Evolutionary conservation across 1,140 invertebrate genomes (phyloP).

Genomic region (Spodoptera frugiperda): DNA sequence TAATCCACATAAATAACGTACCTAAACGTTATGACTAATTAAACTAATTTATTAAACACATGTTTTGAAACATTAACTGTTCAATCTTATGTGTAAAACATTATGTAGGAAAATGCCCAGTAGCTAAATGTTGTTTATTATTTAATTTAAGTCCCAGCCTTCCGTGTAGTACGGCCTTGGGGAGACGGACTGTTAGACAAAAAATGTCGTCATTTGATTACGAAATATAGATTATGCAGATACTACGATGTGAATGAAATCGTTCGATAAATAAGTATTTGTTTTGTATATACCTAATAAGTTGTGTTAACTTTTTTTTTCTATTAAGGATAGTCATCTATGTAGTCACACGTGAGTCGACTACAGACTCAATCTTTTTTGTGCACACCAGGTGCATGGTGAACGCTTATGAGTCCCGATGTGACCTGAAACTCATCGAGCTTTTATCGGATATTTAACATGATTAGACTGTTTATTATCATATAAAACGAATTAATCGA

Average conservation of each 20-base stretch:
- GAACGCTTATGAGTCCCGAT: too few relatives aligned
- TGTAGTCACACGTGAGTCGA: too few relatives aligned
- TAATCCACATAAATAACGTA: not conserved
- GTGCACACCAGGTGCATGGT: not conserved
- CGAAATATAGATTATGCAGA: not conserved
- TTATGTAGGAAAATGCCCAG: conserved; percentile 33
- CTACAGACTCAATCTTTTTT: not conserved
- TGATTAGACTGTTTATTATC: too few relatives aligned
- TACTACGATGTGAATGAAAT: too few relatives aligned
- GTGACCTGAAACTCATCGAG: too few relatives aligned
- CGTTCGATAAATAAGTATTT: not conserved
- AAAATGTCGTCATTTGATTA: conserved; percentile 59
- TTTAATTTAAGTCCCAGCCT: conserved; percentile 51
- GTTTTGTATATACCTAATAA: not conserved
- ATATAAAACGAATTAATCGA: not conserved
- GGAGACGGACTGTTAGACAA: conserved; percentile 51
- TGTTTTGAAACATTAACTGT: not conserved
- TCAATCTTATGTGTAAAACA: conserved; percentile 33
- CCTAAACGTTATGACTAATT: too few relatives aligned
- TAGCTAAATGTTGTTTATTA: conserved; percentile 52
- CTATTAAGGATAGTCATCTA: too few relatives aligned
- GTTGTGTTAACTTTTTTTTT: not conserved
- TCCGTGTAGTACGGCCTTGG: conserved; percentile 70
- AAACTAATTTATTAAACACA: not conserved
- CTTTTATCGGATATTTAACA: conserved; percentile 4